These are phyloP conservation scores for Coccyzus lansbergi DNA, from an alignment of 2,797 vertebrate genomes.

Conservation along the genomic window DNA sequence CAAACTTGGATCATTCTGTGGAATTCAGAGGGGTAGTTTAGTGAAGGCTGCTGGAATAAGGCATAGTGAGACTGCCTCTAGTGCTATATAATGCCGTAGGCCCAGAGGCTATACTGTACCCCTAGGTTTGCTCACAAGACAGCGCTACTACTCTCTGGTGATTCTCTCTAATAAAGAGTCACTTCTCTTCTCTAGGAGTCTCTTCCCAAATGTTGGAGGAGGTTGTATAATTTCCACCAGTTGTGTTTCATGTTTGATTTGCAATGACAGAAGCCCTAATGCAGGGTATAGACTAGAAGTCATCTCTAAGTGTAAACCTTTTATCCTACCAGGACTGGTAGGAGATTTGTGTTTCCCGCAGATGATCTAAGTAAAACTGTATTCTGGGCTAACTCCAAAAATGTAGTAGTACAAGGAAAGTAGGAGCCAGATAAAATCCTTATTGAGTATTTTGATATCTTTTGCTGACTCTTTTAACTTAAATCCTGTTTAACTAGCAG, in stretches of 20 bases:
- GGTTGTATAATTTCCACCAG: neutral
- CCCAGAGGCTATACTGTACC: rapidly evolving
- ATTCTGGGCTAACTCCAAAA: neutral
- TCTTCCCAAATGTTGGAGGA: neutral
- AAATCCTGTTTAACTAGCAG: constrained; percentile 51
- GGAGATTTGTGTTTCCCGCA: neutral
- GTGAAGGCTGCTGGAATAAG: neutral
- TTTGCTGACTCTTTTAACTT: constrained; percentile 44
- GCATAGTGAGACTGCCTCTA: neutral
- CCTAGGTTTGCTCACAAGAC: neutral
- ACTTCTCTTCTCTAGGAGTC: neutral
- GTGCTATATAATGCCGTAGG: neutral
- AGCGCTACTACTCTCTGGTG: rapidly evolving
- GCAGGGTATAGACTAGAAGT: neutral
- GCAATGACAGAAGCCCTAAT: neutral
- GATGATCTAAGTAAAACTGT: neutral
- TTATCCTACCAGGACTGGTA: neutral
- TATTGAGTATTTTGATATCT: constrained; percentile 39
- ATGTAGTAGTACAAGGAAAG: neutral
- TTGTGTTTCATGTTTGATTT: neutral
- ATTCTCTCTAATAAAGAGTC: neutral
- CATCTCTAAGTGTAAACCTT: neutral
- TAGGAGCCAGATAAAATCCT: constrained; percentile 15
- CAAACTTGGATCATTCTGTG: too few relatives aligned
- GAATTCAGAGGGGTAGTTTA: neutral